Evolutionary conservation across 2,888 invertebrate genomes (phyloP).

Genomic region (Brenthis daphne): DNA sequence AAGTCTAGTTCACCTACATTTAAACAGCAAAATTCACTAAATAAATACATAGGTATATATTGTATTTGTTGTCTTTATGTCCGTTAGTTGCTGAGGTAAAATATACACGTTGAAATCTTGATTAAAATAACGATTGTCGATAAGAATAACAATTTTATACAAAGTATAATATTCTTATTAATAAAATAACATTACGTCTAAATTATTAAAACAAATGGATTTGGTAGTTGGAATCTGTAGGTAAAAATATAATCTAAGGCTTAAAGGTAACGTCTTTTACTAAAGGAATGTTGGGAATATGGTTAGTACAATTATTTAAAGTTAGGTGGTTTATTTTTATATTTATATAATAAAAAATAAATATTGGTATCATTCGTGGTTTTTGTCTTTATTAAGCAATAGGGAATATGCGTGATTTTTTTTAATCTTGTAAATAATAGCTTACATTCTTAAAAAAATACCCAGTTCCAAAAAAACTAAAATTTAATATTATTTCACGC

Average conservation of each 20-base stretch:
- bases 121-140: no score
- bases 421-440: no score
- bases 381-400: no score
- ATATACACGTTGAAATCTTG: not conserved
- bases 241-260: not conserved
- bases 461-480: no score
- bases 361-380: not conserved
- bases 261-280: conserved; percentile 28
- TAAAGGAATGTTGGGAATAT: conserved; percentile 37
- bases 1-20: not conserved
- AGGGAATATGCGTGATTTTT: no score
- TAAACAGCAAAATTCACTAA: not conserved
- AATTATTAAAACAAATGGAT: no score
- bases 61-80: not conserved
- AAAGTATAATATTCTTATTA: no score
- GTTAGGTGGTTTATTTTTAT: not conserved
- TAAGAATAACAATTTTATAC: no score
- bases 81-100: not conserved
- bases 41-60: not conserved
- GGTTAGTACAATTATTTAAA: conserved; percentile 3
- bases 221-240: no score
- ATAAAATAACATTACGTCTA: no score
- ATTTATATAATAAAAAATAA: not conserved
- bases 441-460: no score
- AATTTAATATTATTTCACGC: no score